Evolutionary conservation across 2,797 vertebrate genomes (phyloP).

Genomic region (Philypnodon macrostomus): DNA sequence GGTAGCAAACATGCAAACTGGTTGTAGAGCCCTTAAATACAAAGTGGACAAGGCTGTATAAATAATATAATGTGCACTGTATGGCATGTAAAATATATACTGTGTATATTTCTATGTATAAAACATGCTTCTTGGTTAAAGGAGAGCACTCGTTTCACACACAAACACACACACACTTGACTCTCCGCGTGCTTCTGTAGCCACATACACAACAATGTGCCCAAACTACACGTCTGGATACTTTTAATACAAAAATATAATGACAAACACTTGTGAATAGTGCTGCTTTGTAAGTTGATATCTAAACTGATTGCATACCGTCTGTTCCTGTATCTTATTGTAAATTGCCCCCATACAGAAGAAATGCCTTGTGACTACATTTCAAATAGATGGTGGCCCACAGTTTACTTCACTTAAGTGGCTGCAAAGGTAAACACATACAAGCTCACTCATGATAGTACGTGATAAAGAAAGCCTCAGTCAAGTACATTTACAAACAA

Average conservation of each 20-base stretch:
- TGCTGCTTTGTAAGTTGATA: slow-evolving; percentile 76
- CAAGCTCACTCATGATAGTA: slow-evolving; percentile 47
- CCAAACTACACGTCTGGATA: slow-evolving; percentile 69
- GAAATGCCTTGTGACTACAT: slow-evolving; percentile 71
- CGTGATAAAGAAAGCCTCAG: slow-evolving; percentile 37
- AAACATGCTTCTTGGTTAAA: slow-evolving; percentile 81
- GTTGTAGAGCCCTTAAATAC: slow-evolving; percentile 85
- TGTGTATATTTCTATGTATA: slow-evolving; percentile 80
- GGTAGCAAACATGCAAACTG: slow-evolving; percentile 88
- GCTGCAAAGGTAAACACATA: slow-evolving; percentile 70
- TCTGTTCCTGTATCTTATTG: slow-evolving; percentile 55
- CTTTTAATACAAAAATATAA: slow-evolving; percentile 77
- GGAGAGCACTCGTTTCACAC: slow-evolving; percentile 76
- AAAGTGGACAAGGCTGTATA: slow-evolving; percentile 87
- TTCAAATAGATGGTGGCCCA: slow-evolving; percentile 41
- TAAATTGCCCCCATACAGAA: slow-evolving; percentile 52
- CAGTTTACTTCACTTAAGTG: slow-evolving; percentile 73
- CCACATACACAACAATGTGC: slow-evolving; percentile 64
- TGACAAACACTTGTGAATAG: slow-evolving; percentile 79
- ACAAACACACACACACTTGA: slow-evolving; percentile 69
- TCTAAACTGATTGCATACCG: slow-evolving; percentile 74
- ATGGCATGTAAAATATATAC: slow-evolving; percentile 85
- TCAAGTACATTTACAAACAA: slow-evolving; percentile 66
- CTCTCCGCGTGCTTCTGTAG: slow-evolving; percentile 73
- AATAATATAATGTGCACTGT: slow-evolving; percentile 84